Conservation (phyloP, 2,888 invertebrate species). For the Agrilus biguttatus region DNA sequence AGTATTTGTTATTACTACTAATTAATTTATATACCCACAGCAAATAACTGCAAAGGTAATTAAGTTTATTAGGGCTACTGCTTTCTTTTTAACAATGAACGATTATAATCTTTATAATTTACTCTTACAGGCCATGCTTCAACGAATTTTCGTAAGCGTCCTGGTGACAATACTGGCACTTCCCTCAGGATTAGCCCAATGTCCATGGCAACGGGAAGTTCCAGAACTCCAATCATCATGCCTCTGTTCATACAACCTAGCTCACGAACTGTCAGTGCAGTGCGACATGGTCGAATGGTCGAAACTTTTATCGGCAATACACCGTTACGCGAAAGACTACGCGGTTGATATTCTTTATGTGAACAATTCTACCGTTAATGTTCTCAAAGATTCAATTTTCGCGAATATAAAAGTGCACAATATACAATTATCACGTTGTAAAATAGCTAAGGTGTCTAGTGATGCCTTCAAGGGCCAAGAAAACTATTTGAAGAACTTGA, state of each 20-base stretch:
- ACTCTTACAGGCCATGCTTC: constrained; percentile 26
- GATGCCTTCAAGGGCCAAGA: constrained; percentile 78
- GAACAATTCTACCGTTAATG: constrained; percentile 69
- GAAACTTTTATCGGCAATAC: constrained; percentile 56
- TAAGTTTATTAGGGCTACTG: too few species aligned
- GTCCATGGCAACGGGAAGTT: constrained; percentile 71
- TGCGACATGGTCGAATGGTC: constrained; percentile 79
- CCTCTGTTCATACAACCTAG: constrained; percentile 76
- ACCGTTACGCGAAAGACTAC: constrained; percentile 50
- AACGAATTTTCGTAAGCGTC: constrained; percentile 16
- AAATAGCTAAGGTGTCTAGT: constrained; percentile 52
- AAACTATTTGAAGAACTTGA: constrained; percentile 62
- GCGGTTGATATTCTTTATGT: constrained; percentile 74
- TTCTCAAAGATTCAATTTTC: constrained; percentile 53
- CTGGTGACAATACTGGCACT: constrained; percentile 16
- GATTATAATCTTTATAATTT: too few species aligned
- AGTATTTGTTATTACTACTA: too few species aligned
- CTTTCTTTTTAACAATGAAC: too few species aligned
- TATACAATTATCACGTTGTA: constrained; percentile 73
- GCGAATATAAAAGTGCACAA: constrained; percentile 59
- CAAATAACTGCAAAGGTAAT: too few species aligned
- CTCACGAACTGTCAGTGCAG: constrained; percentile 74
- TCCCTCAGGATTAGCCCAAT: constrained; percentile 42
- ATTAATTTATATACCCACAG: too few species aligned
- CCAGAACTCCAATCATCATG: constrained; percentile 68